Evolutionary conservation across 2,888 invertebrate species (phyloP).

Genomic region (Cepaea hortensis): DNA sequence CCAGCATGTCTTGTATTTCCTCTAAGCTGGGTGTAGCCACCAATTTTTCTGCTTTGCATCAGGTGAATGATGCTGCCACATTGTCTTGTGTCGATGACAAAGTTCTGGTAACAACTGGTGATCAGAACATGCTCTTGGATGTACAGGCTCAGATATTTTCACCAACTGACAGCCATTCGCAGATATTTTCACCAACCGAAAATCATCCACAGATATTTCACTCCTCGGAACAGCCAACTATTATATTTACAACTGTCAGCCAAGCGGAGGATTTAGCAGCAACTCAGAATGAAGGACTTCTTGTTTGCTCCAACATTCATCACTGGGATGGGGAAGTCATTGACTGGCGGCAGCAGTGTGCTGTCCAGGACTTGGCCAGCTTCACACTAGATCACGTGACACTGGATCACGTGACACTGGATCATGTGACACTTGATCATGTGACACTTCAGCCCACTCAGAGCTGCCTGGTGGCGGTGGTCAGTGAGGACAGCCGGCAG

Average conservation of each 20-base stretch:
- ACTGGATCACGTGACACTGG: slow-evolving; percentile 30
- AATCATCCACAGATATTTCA: not conserved
- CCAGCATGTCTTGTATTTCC: not conserved
- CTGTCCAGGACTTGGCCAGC: slow-evolving; percentile 15
- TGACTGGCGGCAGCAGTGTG: slow-evolving; percentile 35
- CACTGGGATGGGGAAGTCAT: slow-evolving; percentile 21
- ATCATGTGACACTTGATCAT: slow-evolving; percentile 22
- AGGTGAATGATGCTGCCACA: not conserved
- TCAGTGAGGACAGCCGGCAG: slow-evolving; percentile 21
- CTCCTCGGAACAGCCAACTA: slow-evolving; percentile 5
- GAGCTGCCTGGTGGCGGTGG: slow-evolving; percentile 35
- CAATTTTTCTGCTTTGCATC: not conserved
- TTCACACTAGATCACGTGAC: slow-evolving; percentile 29
- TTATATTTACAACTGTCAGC: slow-evolving; percentile 25
- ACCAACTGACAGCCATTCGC: not conserved
- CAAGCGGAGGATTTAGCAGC: slow-evolving; percentile 2
- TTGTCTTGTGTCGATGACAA: not conserved
- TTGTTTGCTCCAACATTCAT: slow-evolving; percentile 2
- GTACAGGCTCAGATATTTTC: slow-evolving; percentile 3
- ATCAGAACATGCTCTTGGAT: not conserved
- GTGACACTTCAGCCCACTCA: slow-evolving; percentile 12
- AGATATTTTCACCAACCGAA: not conserved
- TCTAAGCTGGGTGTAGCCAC: not conserved
- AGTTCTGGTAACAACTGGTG: not conserved
- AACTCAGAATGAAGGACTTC: not conserved